Evolutionary conservation across 2,797 vertebrate species (phyloP).

Genomic region (Cephalopachus bancanus): DNA sequence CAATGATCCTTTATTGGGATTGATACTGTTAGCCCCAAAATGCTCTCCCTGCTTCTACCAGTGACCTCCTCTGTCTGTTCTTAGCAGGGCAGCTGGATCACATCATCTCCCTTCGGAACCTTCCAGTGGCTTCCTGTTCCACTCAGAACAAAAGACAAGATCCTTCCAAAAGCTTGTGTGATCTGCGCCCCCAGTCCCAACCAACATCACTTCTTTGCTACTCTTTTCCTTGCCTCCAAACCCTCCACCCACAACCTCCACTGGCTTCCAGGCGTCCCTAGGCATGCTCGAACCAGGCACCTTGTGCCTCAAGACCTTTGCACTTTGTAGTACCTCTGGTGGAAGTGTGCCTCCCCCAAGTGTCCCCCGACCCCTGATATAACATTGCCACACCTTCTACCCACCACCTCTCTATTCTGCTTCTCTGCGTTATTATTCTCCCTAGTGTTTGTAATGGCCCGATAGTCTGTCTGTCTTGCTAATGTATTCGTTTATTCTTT

Average conservation of each 20-base stretch:
- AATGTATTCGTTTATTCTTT: conserved; percentile 17
- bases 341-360: neutral
- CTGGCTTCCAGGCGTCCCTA: neutral
- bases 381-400: neutral
- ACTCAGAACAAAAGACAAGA: neutral
- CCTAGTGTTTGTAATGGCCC: neutral
- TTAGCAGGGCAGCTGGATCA: neutral
- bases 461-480: neutral
- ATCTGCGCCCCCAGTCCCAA: neutral
- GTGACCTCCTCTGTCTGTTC: neutral
- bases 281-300: neutral
- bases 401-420: neutral
- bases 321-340: neutral
- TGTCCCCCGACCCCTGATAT: neutral
- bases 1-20: neutral
- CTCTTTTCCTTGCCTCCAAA: neutral
- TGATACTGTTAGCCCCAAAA: neutral
- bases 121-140: neutral
- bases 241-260: no score
- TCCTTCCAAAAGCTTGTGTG: neutral
- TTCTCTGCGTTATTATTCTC: neutral
- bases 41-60: neutral
- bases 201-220: neutral
- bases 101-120: neutral
- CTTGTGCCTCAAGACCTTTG: neutral